Evolutionary conservation across 1,140 invertebrate species (phyloP).

Genomic region (Drosophila rhopaloa): DNA sequence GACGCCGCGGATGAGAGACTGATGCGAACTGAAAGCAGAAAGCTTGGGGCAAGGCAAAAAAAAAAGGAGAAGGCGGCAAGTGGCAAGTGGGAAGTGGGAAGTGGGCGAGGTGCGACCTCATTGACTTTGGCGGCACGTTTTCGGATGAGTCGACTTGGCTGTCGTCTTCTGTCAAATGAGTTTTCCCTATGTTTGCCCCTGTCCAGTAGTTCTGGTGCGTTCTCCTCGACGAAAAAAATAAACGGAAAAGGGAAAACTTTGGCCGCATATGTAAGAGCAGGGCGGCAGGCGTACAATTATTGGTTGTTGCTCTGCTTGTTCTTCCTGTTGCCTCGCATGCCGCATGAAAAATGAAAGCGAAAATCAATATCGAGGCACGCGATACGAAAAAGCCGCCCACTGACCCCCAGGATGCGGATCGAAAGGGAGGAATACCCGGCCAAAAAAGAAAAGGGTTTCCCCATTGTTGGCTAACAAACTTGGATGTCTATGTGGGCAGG

Average conservation of each 20-base stretch:
- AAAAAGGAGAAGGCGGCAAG: not conserved
- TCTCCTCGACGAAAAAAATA: not conserved
- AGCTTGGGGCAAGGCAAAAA: constrained; percentile 16
- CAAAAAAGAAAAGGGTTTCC: constrained; percentile 34
- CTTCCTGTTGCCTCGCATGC: constrained; percentile 61
- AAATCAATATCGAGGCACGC: constrained; percentile 78
- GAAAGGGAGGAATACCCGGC: not conserved
- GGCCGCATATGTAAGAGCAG: constrained; percentile 64
- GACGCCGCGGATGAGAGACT: constrained; percentile 36
- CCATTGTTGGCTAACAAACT: constrained; percentile 18
- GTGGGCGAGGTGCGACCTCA: constrained; percentile 59
- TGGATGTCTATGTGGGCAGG: constrained; percentile 13
- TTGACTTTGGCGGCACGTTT: constrained; percentile 75
- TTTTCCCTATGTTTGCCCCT: constrained; percentile 28
- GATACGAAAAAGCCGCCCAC: constrained; percentile 58
- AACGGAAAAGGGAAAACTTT: constrained; percentile 29
- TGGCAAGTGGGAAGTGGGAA: not conserved
- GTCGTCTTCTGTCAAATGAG: constrained; percentile 40
- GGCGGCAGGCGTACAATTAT: constrained; percentile 41
- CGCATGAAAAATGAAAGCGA: constrained; percentile 82
- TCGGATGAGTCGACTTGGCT: constrained; percentile 37
- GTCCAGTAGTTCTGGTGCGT: constrained; percentile 38
- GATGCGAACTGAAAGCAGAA: constrained; percentile 45
- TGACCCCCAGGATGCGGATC: constrained; percentile 42
- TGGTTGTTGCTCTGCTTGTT: constrained; percentile 46